phyloP scores from a whole-genome alignment of 37 sponge, comb jelly and placozoan species.

The Ephydatia muelleri region DNA sequence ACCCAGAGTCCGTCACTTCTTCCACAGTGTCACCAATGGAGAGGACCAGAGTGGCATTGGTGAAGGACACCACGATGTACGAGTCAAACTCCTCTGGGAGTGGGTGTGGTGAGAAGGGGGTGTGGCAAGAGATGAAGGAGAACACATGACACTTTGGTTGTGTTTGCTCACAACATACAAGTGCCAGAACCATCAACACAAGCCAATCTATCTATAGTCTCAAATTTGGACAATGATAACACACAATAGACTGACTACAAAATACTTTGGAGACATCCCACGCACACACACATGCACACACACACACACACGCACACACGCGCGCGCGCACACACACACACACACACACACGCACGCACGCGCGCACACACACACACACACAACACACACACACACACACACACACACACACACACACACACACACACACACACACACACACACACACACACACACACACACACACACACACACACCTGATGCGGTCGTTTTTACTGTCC shows the following conservation, averaged over 20 bases:
- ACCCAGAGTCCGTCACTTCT: constrained; percentile 98
- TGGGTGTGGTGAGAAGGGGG: background rate
- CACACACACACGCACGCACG: too few species aligned
- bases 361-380: too few species aligned
- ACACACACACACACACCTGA: constrained; percentile 52
- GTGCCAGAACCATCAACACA: background rate
- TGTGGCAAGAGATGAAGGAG: background rate
- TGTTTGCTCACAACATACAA: background rate
- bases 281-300: too few species aligned
- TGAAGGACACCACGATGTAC: constrained; percentile 98
- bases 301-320: too few species aligned
- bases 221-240: background rate
- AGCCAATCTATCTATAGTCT: constrained; percentile 5
- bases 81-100: constrained; percentile 90
- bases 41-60: constrained; percentile 97
- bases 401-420: constrained; percentile 24
- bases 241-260: background rate
- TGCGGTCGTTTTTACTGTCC: constrained; percentile 89
- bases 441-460: background rate
- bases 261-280: too few species aligned
- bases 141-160: background rate
- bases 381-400: too few species aligned
- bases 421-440: constrained; percentile 16
- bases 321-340: too few species aligned
- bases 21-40: constrained; percentile 99